phyloP scores from a whole-genome alignment of 2,113 vertebrate genomes.

The Rissa tridactyla region DNA sequence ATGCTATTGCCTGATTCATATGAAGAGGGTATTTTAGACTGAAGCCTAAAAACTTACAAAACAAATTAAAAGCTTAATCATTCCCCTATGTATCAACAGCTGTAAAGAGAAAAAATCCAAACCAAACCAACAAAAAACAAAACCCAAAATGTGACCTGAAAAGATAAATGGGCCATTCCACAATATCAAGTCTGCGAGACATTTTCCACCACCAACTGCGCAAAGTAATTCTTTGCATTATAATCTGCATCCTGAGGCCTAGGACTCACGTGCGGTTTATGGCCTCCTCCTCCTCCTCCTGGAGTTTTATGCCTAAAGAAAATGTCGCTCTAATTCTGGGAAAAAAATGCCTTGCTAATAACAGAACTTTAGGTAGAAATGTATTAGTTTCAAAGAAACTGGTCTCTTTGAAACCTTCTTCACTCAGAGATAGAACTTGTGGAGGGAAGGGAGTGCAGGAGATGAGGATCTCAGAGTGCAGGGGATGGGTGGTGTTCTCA shows the following conservation, averaged over 20 bases:
- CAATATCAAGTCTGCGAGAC: background rate
- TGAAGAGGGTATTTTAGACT: background rate
- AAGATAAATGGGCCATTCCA: background rate
- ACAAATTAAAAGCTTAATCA: background rate
- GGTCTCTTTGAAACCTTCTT: background rate
- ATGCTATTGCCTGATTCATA: background rate
- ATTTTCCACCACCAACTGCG: background rate
- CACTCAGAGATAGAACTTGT: background rate
- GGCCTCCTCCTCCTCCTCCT: background rate
- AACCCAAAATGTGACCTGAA: fast-evolving
- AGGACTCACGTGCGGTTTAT: background rate
- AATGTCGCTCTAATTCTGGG: background rate
- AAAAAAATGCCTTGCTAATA: background rate
- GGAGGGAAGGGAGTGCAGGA: background rate
- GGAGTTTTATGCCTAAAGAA: background rate
- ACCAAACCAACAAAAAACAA: background rate
- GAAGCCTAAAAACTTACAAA: background rate
- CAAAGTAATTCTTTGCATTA: background rate
- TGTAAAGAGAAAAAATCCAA: background rate
- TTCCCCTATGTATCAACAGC: background rate
- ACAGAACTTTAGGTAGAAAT: background rate
- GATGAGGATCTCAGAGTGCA: background rate
- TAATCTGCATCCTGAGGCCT: background rate
- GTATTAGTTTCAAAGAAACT: background rate
- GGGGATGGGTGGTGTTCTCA: background rate